Evolutionary conservation across 2,888 invertebrate species (phyloP).

Genomic region (Drosophila phalerata): DNA sequence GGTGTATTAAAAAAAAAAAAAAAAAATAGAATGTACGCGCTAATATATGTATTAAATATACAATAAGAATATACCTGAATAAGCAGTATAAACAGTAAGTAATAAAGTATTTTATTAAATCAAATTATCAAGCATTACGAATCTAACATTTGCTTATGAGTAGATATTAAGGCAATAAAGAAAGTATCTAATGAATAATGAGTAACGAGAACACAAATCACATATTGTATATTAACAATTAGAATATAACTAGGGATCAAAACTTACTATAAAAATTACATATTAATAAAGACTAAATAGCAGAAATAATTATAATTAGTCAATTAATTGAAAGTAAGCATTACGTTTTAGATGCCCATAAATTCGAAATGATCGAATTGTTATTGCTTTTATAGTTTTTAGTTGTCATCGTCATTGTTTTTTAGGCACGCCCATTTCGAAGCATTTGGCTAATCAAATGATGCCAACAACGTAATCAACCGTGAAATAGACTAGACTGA

Average conservation of each 20-base stretch:
- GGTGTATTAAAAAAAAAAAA: not conserved
- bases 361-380: constrained; percentile 40
- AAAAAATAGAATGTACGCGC: too few species aligned
- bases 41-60: not conserved
- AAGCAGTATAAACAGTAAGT: not conserved
- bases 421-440: constrained; percentile 43
- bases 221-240: not conserved
- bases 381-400: constrained; percentile 23
- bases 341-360: constrained; percentile 14
- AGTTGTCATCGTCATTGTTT: constrained; percentile 30
- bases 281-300: not conserved
- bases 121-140: not conserved
- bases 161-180: not conserved
- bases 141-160: too few species aligned
- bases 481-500: constrained; percentile 74
- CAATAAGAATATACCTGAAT: not conserved
- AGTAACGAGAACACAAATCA: too few species aligned
- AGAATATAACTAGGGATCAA: not conserved
- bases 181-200: too few species aligned
- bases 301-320: constrained; percentile 24
- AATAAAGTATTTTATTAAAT: not conserved
- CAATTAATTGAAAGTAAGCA: constrained; percentile 9
- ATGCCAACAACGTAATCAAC: constrained; percentile 70
- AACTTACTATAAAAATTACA: not conserved
- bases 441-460: constrained; percentile 64